Conservation (phyloP, 1,140 invertebrate species). For the Atta cephalotes region DNA sequence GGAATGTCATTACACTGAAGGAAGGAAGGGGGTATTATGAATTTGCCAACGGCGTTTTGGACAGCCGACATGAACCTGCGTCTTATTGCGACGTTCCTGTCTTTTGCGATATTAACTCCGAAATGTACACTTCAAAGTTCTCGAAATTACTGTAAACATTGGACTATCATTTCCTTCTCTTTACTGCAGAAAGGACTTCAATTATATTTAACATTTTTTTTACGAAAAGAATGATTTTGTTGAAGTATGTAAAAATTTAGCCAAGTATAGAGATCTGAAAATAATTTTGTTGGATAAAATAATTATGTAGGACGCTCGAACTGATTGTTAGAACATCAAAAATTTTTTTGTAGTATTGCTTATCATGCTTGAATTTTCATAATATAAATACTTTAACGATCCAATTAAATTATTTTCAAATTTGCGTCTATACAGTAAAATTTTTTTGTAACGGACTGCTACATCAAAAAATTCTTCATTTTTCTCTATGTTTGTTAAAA, state of each 20-base stretch:
- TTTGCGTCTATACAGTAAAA: too few relatives aligned
- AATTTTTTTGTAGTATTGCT: too few relatives aligned
- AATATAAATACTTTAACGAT: too few relatives aligned
- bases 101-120: constrained; percentile 33
- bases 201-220: neutral
- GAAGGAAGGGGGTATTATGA: constrained; percentile 40
- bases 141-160: neutral
- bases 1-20: constrained; percentile 58
- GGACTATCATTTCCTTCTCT: neutral
- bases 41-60: constrained; percentile 25
- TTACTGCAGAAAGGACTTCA: neutral
- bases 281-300: too few relatives aligned
- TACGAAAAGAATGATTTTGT: too few relatives aligned
- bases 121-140: neutral
- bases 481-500: neutral
- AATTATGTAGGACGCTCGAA: too few relatives aligned
- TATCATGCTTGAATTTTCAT: too few relatives aligned
- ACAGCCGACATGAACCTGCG: neutral
- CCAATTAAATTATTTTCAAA: too few relatives aligned
- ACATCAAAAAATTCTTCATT: neutral
- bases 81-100: constrained; percentile 27
- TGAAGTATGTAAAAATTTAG: too few relatives aligned
- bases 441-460: too few relatives aligned
- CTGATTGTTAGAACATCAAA: too few relatives aligned
- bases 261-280: too few relatives aligned